Evolutionary conservation across 2,113 vertebrate genomes (phyloP), one percentile per base, ranked within the genome.

Genomic region (Glaucomys volans): DNA sequence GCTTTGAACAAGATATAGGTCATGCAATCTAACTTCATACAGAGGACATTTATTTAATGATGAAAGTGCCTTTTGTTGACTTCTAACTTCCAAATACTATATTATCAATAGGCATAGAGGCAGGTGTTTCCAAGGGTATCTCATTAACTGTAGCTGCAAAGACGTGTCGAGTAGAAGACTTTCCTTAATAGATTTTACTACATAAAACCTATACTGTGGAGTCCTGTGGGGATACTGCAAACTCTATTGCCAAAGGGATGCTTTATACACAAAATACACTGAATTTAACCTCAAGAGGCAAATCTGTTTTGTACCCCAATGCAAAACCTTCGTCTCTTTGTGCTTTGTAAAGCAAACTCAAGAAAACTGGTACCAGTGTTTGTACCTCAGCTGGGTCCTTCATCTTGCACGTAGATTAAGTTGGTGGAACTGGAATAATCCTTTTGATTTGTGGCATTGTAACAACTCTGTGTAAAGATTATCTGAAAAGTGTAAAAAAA

Each of bases 61-160:
- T 99, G 99, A 99, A 99, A 99, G 99, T 99, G 99, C 99, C 99
- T 99, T 99, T 99, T 98, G 98, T 99, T 99, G 98, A 99, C 98
- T 99, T 98, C 98, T 98, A 98, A 98, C 97, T 98, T 99, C 99
- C 99, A 99, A 99, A 99, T 99, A 98, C 98, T 99, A 98, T 98
- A 98, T 99, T 99, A 99, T 99, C 98, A 99, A 98, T 99, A 99
- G 99, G 99, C 99, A 99, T 99, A 98, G 98, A 99, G 99, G 98
- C 99, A 99, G 98, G 97, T 97, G 95, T 98, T 97, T 98, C 98
- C 97, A 97, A 96, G 98, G 98, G 99, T 98, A 96, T 98, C 94
- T 98, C 97, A 97, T 98, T 98, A 98, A 98, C 97, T 98, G 89
- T 98, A 98, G 98, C 96, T 97, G 93, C 90, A 54, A 98, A 92